These are phyloP conservation scores for Salticus scenicus DNA, from an alignment of 2,888 invertebrate species.

Conservation along the genomic window DNA sequence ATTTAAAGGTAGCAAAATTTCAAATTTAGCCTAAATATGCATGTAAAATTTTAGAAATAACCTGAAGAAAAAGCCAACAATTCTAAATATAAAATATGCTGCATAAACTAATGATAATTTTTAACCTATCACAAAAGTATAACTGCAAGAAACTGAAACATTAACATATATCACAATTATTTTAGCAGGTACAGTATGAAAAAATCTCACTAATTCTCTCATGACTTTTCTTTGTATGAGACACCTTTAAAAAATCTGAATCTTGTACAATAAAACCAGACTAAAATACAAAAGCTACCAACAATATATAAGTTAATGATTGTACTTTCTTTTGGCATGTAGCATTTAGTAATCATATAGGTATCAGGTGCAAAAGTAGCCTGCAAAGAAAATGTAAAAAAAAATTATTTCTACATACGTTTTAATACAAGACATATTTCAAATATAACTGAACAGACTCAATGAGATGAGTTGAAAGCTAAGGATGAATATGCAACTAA, in stretches of 20 bases:
- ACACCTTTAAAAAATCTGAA: conserved; percentile 49
- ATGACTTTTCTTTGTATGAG: conserved; percentile 45
- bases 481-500: too few relatives aligned
- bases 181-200: neutral
- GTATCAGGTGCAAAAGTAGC: conserved; percentile 84
- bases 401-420: too few relatives aligned
- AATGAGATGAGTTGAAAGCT: too few relatives aligned
- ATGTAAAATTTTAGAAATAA: too few relatives aligned
- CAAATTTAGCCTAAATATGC: too few relatives aligned
- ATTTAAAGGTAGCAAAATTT: too few relatives aligned
- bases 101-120: neutral
- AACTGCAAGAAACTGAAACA: conserved; percentile 7
- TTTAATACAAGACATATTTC: too few relatives aligned
- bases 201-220: neutral
- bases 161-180: neutral
- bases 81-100: neutral
- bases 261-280: conserved; percentile 55
- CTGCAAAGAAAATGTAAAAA: too few relatives aligned
- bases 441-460: too few relatives aligned
- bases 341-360: conserved; percentile 85
- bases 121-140: neutral
- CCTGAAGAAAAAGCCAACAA: neutral
- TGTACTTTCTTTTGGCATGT: conserved; percentile 86
- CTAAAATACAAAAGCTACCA: conserved; percentile 43
- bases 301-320: conserved; percentile 80